phyloP scores from a whole-genome alignment of 37 sponge, comb jelly and placozoan genomes.

The Crambe crambe region DNA sequence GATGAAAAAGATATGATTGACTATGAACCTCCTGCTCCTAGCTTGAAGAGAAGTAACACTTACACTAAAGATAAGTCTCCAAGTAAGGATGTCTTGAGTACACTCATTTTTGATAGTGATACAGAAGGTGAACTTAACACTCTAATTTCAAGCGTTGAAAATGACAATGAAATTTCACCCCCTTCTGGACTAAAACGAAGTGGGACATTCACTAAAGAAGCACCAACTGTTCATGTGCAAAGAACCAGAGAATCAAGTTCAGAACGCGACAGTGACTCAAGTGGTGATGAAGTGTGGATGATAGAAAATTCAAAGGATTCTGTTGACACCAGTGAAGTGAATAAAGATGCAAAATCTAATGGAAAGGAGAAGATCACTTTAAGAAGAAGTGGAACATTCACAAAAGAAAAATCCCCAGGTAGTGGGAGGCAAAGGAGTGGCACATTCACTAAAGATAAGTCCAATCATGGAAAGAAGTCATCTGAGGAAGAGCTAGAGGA shows the following conservation, averaged over 20 bases:
- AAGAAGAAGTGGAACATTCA: conserved; percentile 25
- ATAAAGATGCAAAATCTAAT: not conserved
- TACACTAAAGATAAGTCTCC: conserved; percentile 19
- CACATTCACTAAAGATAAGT: conserved; percentile 6
- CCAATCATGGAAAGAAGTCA: no score
- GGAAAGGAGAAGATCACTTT: not conserved
- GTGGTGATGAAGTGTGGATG: not conserved
- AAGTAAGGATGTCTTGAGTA: conserved; percentile 16
- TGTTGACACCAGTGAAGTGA: not conserved
- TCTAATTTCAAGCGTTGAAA: no score
- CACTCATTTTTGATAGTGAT: not conserved
- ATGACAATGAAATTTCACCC: not conserved
- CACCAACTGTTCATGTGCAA: conserved; percentile 8
- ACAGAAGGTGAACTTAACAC: not conserved
- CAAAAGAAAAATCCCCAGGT: conserved; percentile 9
- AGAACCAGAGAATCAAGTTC: not conserved
- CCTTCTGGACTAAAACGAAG: conserved; percentile 9
- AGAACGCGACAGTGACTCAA: not conserved
- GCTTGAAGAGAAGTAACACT: conserved; percentile 16
- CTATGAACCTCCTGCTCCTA: not conserved
- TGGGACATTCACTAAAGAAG: conserved; percentile 44
- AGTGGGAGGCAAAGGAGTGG: not conserved
- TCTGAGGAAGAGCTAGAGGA: not conserved
- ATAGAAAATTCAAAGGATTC: not conserved
- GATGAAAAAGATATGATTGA: not conserved